A percentile compares a stretch with the other conserved stretches of the same genome.
Conservation (phyloP, 2,113 vertebrate genomes). For the Brienomyrus longianalis region DNA sequence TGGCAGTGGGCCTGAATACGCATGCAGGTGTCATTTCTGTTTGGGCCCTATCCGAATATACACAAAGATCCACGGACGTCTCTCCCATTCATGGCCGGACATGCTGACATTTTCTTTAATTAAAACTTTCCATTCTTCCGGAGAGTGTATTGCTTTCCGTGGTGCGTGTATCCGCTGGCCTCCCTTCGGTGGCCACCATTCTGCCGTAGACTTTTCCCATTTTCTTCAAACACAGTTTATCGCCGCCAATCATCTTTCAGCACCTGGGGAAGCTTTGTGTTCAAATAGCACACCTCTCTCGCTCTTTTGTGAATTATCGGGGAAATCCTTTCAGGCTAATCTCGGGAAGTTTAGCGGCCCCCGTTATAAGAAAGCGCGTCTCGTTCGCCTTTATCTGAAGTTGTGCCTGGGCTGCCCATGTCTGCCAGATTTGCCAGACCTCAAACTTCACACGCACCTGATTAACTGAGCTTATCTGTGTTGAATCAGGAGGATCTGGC, state of each 20-base stretch:
- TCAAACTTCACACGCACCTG: slow-evolving; percentile 48
- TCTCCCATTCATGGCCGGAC: background rate
- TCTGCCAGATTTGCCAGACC: slow-evolving; percentile 41
- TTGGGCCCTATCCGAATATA: background rate
- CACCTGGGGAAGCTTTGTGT: slow-evolving; percentile 15
- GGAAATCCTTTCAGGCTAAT: slow-evolving; percentile 24
- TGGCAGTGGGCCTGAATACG: background rate
- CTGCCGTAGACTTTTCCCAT: background rate
- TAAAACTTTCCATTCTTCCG: background rate
- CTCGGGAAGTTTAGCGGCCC: slow-evolving; percentile 20
- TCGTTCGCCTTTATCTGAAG: slow-evolving; percentile 28
- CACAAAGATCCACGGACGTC: slow-evolving; percentile 11
- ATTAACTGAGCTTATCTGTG: slow-evolving; percentile 39
- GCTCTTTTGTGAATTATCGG: slow-evolving; percentile 29
- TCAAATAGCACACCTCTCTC: slow-evolving; percentile 23
- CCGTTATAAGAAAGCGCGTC: slow-evolving; percentile 12
- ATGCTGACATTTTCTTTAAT: slow-evolving; percentile 11
- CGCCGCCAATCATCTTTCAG: background rate
- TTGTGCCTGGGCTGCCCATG: slow-evolving; percentile 36
- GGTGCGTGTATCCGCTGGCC: background rate
- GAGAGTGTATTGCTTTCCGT: background rate
- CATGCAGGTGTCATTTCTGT: background rate
- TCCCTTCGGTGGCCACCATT: background rate
- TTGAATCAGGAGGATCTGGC: slow-evolving; percentile 51
- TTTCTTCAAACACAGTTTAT: slow-evolving; percentile 11